These are phyloP conservation scores for Nylanderia fulva DNA, from an alignment of 1,140 invertebrate species.

Conservation along the genomic window DNA sequence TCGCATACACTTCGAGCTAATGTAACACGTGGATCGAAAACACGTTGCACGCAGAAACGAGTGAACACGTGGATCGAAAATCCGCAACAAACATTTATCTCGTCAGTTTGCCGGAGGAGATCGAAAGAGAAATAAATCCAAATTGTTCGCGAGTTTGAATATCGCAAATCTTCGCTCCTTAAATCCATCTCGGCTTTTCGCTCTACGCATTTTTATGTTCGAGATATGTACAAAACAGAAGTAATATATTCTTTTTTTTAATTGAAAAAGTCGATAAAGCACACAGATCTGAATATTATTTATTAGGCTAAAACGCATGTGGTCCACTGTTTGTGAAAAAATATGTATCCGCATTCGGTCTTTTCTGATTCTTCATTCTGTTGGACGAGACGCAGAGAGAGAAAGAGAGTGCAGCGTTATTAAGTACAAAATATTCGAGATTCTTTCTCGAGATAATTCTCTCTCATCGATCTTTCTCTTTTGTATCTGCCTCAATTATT, in stretches of 20 bases:
- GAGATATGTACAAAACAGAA: conserved; percentile 44
- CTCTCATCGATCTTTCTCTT: neutral
- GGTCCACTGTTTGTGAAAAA: conserved; percentile 45
- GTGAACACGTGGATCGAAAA: neutral
- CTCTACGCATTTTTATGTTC: neutral
- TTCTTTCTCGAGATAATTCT: conserved; percentile 34
- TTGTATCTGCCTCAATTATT: neutral
- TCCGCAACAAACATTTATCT: neutral
- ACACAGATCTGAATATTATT: conserved; percentile 27
- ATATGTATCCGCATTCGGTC: conserved; percentile 22
- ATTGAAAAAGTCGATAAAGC: conserved; percentile 24
- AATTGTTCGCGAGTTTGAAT: neutral
- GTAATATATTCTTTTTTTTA: neutral
- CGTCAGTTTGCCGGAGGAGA: neutral
- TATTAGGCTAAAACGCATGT: conserved; percentile 55
- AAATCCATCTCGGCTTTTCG: neutral
- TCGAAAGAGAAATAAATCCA: neutral
- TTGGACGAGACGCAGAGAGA: neutral
- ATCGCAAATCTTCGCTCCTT: neutral
- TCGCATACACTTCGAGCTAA: neutral
- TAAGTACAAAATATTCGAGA: conserved; percentile 53
- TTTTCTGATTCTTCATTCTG: neutral
- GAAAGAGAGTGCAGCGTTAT: neutral
- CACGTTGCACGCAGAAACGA: conserved; percentile 9
- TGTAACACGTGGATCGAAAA: neutral